Percentiles rank a stretch among this genome's conserved stretches.
phyloP scores from a whole-genome alignment of 2,888 invertebrate genomes.

The Eupsilia transversa region DNA sequence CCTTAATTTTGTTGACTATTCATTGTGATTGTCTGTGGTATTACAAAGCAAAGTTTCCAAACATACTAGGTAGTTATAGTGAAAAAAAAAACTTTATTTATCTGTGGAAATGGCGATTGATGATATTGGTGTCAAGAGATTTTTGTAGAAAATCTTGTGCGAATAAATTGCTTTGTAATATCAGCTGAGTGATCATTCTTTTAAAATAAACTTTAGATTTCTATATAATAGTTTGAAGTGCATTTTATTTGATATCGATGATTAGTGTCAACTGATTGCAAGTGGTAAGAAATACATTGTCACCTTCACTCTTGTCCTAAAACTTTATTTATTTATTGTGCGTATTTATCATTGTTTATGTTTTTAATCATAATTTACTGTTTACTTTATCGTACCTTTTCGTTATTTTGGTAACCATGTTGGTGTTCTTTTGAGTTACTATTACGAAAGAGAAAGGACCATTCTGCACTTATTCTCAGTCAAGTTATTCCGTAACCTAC shows the following conservation, averaged over 20 bases:
- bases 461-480: constrained; percentile 68
- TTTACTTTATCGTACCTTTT: constrained; percentile 24
- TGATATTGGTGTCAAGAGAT: constrained; percentile 65
- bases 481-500: constrained; percentile 78
- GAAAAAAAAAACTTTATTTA: constrained; percentile 35
- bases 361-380: constrained; percentile 47
- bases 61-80: background rate
- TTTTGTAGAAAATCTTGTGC: constrained; percentile 66
- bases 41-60: constrained; percentile 25
- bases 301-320: constrained; percentile 80
- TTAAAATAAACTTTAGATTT: constrained; percentile 51
- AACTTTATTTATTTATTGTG: constrained; percentile 70
- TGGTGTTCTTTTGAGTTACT: constrained; percentile 43
- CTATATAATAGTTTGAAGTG: constrained; percentile 50
- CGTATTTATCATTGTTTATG: constrained; percentile 69
- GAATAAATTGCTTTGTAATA: constrained; percentile 66
- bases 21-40: constrained; percentile 7
- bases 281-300: constrained; percentile 76
- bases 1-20: background rate
- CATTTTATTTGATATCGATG: constrained; percentile 69
- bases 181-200: constrained; percentile 48
- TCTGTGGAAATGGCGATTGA: constrained; percentile 70
- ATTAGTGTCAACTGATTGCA: constrained; percentile 70
- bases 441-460: constrained; percentile 80
- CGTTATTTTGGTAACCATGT: constrained; percentile 24